Percentiles rank a stretch among this genome's conserved stretches.
Conservation (phyloP, 2,888 invertebrate genomes). For the Ectobius pallidus region DNA sequence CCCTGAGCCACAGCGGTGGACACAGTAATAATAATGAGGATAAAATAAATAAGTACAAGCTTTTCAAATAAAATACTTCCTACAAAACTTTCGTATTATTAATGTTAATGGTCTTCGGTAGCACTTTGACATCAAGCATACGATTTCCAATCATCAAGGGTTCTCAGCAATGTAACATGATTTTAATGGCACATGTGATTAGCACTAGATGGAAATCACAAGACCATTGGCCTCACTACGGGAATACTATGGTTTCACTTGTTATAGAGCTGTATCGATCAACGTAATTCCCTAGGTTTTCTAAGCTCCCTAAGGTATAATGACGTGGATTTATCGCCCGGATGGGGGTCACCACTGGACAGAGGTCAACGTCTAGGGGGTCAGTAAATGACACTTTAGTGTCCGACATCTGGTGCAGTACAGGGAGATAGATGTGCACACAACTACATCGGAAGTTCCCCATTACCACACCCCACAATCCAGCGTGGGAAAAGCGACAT, state of each 20-base stretch:
- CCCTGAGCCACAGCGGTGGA: no score
- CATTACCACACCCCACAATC: constrained; percentile 10
- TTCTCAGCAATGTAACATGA: no score
- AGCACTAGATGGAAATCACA: no score
- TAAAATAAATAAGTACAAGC: no score
- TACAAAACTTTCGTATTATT: no score
- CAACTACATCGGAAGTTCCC: constrained; percentile 21
- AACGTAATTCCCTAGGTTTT: background rate
- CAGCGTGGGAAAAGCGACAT: background rate
- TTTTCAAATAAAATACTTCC: no score
- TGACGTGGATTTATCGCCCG: constrained; percentile 25
- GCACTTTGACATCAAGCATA: no score
- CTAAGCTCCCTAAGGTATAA: constrained; percentile 15
- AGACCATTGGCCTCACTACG: no score
- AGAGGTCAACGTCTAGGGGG: constrained; percentile 31
- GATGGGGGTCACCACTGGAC: constrained; percentile 19
- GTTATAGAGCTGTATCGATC: background rate
- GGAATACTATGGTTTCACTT: background rate
- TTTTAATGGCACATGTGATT: no score
- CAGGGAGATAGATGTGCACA: constrained; percentile 9
- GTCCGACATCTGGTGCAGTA: constrained; percentile 29
- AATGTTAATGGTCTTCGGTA: no score
- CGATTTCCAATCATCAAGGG: no score
- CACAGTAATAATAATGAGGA: no score
- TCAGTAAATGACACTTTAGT: constrained; percentile 31